These are phyloP conservation scores for Macrotis lagotis DNA, from an alignment of 2,113 vertebrate genomes.

Conservation along the genomic window DNA sequence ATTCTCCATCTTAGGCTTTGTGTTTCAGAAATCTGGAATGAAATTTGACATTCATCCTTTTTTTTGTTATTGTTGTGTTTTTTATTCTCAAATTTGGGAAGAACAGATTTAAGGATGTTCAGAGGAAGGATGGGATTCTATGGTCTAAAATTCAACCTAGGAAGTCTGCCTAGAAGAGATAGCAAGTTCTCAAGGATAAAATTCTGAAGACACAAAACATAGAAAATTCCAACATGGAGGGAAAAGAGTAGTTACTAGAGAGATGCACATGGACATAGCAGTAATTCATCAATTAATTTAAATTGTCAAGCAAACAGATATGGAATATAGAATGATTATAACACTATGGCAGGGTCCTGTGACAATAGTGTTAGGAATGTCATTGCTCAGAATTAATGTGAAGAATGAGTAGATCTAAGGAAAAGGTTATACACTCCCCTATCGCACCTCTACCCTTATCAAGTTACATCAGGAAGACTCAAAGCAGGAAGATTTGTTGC, in stretches of 20 bases:
- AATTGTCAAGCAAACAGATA: neutral
- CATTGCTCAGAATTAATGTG: neutral
- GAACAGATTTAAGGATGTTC: neutral
- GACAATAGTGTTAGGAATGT: neutral
- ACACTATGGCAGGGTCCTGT: neutral
- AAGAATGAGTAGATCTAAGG: neutral
- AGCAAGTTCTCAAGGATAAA: neutral
- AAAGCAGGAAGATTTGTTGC: neutral
- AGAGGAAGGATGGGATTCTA: neutral
- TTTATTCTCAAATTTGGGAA: neutral
- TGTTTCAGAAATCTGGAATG: neutral
- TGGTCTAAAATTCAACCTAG: neutral
- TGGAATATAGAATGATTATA: neutral
- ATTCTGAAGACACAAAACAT: neutral
- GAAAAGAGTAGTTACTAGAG: neutral
- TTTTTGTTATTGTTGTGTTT: no score
- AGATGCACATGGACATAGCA: neutral
- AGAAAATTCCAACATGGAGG: neutral
- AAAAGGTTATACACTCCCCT: no score
- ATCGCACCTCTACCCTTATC: no score
- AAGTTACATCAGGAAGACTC: neutral
- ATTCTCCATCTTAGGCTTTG: neutral
- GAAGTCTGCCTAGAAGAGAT: neutral
- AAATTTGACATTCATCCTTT: neutral
- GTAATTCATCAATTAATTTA: neutral